phyloP scores from a whole-genome alignment of 1,140 invertebrate species.

The Aphelenchoides fujianensis region DNA sequence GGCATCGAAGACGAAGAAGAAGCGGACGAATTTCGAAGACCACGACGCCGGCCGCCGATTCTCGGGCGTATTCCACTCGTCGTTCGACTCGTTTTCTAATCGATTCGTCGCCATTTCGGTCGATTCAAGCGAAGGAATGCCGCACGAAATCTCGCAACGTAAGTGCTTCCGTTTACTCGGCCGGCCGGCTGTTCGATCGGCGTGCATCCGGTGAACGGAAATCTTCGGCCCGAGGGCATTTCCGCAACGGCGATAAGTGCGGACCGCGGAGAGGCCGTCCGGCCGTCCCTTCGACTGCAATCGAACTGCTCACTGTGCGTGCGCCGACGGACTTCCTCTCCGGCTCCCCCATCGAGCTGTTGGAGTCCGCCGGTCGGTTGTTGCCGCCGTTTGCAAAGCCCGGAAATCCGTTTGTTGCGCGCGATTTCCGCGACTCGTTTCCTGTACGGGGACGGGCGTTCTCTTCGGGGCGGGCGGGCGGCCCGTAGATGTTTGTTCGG shows the following conservation, averaged over 20 bases:
- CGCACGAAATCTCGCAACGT: background rate
- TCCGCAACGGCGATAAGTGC: background rate
- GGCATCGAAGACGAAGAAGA: background rate
- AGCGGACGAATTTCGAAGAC: background rate
- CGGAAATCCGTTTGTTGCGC: constrained; percentile 2
- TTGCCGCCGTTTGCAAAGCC: background rate
- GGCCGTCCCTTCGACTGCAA: background rate
- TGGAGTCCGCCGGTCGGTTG: background rate
- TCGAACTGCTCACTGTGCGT: background rate
- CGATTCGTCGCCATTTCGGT: background rate
- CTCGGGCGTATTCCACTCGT: too few relatives aligned
- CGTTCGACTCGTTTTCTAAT: too few relatives aligned
- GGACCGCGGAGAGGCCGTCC: background rate
- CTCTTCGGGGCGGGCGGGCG: background rate
- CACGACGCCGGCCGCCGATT: too few relatives aligned
- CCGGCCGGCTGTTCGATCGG: background rate
- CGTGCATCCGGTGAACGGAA: background rate
- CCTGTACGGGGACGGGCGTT: too few relatives aligned
- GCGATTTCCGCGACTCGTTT: background rate
- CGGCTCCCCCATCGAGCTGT: background rate
- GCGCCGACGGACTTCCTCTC: background rate
- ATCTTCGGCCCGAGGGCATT: background rate
- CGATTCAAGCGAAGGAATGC: too few relatives aligned
- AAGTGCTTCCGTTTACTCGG: background rate
- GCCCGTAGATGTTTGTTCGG: background rate